Evolutionary conservation across 1,140 invertebrate genomes (phyloP).

Genomic region (Polypedilum pembai): DNA sequence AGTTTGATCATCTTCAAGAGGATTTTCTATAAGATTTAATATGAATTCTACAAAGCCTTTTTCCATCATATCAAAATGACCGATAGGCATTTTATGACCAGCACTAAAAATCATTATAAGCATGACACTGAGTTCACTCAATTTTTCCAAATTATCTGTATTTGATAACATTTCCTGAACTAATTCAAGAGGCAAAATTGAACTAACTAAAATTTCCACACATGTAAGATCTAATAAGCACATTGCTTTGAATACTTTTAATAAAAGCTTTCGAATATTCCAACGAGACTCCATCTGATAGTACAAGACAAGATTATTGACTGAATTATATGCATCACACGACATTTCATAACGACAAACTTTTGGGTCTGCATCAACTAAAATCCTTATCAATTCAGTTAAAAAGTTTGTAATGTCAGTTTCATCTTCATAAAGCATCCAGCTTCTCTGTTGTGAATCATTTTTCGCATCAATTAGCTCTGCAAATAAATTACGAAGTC

Average conservation of each 20-base stretch:
- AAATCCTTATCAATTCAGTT: constrained; percentile 73
- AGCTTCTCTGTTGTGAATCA: constrained; percentile 87
- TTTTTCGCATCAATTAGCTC: constrained; percentile 81
- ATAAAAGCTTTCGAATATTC: constrained; percentile 68
- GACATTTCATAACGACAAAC: constrained; percentile 70
- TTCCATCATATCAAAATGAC: constrained; percentile 72
- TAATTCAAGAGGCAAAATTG: constrained; percentile 79
- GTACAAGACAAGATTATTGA: constrained; percentile 73
- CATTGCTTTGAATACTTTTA: constrained; percentile 79
- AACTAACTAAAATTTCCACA: constrained; percentile 72
- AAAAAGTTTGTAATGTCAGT: constrained; percentile 74
- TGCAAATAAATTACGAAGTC: constrained; percentile 69
- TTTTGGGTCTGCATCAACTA: constrained; percentile 79
- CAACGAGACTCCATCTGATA: constrained; percentile 88
- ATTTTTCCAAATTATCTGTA: constrained; percentile 40
- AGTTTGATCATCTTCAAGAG: constrained; percentile 63
- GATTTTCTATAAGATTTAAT: constrained; percentile 70
- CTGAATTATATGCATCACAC: constrained; percentile 64
- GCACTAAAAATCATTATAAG: constrained; percentile 80
- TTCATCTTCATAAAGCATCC: constrained; percentile 89
- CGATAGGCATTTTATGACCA: constrained; percentile 77
- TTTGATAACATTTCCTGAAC: constrained; percentile 46
- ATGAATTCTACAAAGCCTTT: constrained; percentile 70
- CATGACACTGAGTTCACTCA: constrained; percentile 55
- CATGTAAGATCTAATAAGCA: constrained; percentile 73